Evolutionary conservation across 2,888 invertebrate species (phyloP), one percentile per base, ranked within the genome.

Genomic region (Endotricha flammealis): DNA sequence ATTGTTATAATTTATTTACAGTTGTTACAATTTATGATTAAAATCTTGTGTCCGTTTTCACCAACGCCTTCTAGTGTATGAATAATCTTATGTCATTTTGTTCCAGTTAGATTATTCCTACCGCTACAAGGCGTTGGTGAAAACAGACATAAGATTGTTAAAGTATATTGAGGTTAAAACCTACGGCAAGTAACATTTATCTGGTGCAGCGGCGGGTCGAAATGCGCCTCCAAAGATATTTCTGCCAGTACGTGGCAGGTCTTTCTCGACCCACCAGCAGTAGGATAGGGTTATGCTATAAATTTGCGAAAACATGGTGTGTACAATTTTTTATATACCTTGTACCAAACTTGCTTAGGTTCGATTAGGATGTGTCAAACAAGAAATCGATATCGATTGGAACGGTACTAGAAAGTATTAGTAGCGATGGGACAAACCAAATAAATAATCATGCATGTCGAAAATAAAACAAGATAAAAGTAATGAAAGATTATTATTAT

Each of bases 341-440:
- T 34, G 40, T 4, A 16, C 16, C 16, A 3, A 45, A 37, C 30
- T 32, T 44, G 36, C 29, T 44, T 46, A 33, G 17, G 30, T 38
- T 39, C 24, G 34, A 34, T 46, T 46, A 42, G 46, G 39, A 46
- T 46, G 45, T 48, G 44, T 46, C 43, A 47, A 45, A 45, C 44
- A 42, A 43, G 38, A 44, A 42, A 46, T 43, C 37, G 36, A 41
- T 41, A 41, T 16, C 16, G 42, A 47, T 39, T 46, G 36, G 44
- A 39, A 46, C 46, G 47, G 42, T 46, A 48, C 46, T 46, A 48
- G 46, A 46, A 45, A 44, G 47, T 48, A 45, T 45, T 44, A 43
- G 39, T 48, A 54, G 45, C 48, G 44, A 50, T 44, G 46, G 43
- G 43, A 50, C 34, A 46, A 37, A 47, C 1, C 47, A 50, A 51